phyloP scores from a whole-genome alignment of 2,113 vertebrate genomes.

The human (Homo sapiens) region DNA sequence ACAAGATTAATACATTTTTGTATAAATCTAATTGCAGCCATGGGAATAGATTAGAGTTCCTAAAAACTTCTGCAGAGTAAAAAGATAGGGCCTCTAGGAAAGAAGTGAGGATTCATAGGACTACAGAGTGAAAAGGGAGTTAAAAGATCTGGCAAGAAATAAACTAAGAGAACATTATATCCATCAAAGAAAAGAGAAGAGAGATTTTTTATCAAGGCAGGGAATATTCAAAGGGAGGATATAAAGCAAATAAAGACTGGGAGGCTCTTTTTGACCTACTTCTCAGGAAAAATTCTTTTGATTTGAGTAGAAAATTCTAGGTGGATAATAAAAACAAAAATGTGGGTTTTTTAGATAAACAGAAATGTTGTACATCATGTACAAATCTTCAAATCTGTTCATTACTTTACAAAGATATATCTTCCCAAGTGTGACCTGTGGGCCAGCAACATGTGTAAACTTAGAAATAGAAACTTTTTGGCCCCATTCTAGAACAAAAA shows the following conservation, averaged over 20 bases:
- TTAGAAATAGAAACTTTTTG: background rate
- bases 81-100: background rate
- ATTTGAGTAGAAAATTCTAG: slow-evolving; percentile 36
- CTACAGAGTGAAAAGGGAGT: background rate
- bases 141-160: slow-evolving; percentile 35
- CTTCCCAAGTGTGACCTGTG: background rate
- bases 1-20: background rate
- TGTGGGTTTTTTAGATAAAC: slow-evolving; percentile 42
- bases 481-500: background rate
- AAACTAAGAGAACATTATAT: slow-evolving; percentile 49
- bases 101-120: slow-evolving; percentile 16
- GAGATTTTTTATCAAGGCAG: slow-evolving; percentile 39
- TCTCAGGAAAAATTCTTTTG: slow-evolving; percentile 28
- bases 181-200: slow-evolving; percentile 46
- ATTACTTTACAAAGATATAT: background rate
- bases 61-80: background rate
- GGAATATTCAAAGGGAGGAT: slow-evolving; percentile 41
- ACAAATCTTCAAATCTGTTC: slow-evolving; percentile 18
- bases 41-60: background rate
- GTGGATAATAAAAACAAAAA: slow-evolving; percentile 39
- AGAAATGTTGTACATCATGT: background rate
- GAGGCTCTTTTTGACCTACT: slow-evolving; percentile 38
- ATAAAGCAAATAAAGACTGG: slow-evolving; percentile 19
- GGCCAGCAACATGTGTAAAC: background rate
- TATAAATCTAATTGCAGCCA: background rate